Percentiles rank a stretch among this genome's conserved stretches.
Evolutionary conservation across 2,888 invertebrate species (phyloP).

Genomic region (Leptopilina syphax): DNA sequence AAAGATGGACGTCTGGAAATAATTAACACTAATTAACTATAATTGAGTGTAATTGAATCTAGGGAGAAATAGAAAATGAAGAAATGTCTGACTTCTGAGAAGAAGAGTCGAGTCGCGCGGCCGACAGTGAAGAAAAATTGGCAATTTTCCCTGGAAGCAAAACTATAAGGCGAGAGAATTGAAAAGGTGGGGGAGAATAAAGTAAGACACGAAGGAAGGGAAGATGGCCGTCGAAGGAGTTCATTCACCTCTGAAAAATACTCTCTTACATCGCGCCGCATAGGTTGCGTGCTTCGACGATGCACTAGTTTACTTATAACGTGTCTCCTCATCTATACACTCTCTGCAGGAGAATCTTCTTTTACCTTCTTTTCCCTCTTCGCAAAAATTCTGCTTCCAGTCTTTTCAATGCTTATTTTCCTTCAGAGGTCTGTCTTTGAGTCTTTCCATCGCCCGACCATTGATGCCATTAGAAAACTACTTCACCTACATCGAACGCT

Average conservation of each 20-base stretch:
- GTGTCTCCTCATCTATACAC: constrained; percentile 51
- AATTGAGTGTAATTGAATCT: not conserved
- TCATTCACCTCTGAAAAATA: constrained; percentile 45
- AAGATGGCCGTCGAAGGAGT: constrained; percentile 62
- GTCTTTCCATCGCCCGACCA: constrained; percentile 56
- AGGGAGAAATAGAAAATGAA: not conserved
- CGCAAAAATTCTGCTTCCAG: constrained; percentile 41
- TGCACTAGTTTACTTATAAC: constrained; percentile 58
- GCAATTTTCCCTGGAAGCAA: constrained; percentile 41
- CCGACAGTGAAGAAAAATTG: constrained; percentile 48
- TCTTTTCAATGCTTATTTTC: constrained; percentile 25
- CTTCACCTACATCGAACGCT: constrained; percentile 64
- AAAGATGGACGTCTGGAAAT: not conserved
- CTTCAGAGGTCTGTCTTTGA: too few species aligned
- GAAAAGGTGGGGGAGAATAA: constrained; percentile 51
- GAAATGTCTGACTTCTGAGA: not conserved
- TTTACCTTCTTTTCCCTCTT: constrained; percentile 49
- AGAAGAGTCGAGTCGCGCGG: not conserved
- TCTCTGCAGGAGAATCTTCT: constrained; percentile 43
- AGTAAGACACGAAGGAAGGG: constrained; percentile 57
- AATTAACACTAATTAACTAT: not conserved
- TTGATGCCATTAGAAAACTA: constrained; percentile 66
- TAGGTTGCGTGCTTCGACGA: constrained; percentile 70
- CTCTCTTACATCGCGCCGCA: constrained; percentile 57
- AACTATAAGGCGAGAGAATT: constrained; percentile 49